Evolutionary conservation across 2,888 invertebrate species (phyloP).

Genomic region (Nymphalis polychloros): DNA sequence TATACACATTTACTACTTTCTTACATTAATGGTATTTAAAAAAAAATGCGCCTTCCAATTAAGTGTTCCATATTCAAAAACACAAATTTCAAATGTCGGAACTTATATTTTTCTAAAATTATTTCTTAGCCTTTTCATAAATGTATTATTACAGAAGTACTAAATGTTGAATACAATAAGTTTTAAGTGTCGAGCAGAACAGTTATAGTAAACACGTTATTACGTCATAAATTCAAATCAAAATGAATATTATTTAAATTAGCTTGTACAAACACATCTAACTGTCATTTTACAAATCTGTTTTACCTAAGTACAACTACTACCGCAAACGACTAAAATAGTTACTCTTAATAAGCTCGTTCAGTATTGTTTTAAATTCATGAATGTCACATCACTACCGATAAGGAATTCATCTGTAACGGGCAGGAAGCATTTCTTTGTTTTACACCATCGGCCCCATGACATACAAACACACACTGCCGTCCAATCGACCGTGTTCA

Average conservation of each 20-base stretch:
- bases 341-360: neutral
- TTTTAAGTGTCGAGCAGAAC: too few species aligned
- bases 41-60: too few species aligned
- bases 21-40: neutral
- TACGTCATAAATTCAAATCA: neutral
- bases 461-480: conserved; percentile 43
- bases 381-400: conserved; percentile 1
- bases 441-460: conserved; percentile 57
- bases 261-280: neutral
- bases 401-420: conserved; percentile 19
- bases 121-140: too few species aligned
- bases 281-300: neutral
- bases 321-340: neutral
- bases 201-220: too few species aligned
- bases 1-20: neutral
- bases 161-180: too few species aligned
- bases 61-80: too few species aligned
- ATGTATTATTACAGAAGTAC: too few species aligned
- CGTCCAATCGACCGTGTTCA: conserved; percentile 63
- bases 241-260: too few species aligned
- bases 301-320: neutral
- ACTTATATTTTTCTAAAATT: too few species aligned
- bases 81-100: too few species aligned
- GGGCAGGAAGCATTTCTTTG: conserved; percentile 58
- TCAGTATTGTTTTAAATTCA: neutral